These are phyloP conservation scores for Smutsia temminckii DNA, from an alignment of 2,797 vertebrate genomes.

Conservation along the genomic window DNA sequence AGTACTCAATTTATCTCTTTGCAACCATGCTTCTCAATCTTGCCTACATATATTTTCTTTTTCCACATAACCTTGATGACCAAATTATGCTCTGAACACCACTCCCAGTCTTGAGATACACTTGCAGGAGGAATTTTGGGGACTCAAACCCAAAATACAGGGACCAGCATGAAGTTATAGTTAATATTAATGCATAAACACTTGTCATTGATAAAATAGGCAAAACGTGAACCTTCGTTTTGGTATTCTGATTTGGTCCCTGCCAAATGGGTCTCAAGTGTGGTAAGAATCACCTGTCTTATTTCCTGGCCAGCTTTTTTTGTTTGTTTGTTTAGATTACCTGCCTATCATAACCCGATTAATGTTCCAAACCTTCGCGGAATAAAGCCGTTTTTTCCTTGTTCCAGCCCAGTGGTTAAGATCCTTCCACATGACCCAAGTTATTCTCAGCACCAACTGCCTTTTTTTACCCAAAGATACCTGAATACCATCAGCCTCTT, in stretches of 20 bases:
- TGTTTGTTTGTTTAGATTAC: neutral
- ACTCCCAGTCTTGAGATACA: neutral
- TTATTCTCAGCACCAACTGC: neutral
- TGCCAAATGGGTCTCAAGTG: neutral
- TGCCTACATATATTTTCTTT: neutral
- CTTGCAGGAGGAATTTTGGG: neutral
- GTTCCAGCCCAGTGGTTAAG: neutral
- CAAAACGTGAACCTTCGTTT: slow-evolving; percentile 27
- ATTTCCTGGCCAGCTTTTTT: neutral
- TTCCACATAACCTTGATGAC: neutral
- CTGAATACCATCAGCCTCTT: neutral
- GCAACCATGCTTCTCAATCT: neutral
- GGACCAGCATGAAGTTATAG: neutral
- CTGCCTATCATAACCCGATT: neutral
- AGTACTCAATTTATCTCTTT: neutral
- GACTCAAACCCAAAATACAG: neutral
- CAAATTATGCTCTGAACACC: neutral
- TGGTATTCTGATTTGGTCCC: neutral
- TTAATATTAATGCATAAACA: neutral
- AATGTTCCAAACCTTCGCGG: neutral
- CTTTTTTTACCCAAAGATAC: neutral
- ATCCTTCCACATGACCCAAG: neutral
- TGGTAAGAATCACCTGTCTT: neutral
- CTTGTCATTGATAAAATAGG: slow-evolving; percentile 5
- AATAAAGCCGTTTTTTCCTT: neutral